Base-by-base conservation (phyloP, 2,888 invertebrate species). In the Lasius fuliginosus region DNA sequence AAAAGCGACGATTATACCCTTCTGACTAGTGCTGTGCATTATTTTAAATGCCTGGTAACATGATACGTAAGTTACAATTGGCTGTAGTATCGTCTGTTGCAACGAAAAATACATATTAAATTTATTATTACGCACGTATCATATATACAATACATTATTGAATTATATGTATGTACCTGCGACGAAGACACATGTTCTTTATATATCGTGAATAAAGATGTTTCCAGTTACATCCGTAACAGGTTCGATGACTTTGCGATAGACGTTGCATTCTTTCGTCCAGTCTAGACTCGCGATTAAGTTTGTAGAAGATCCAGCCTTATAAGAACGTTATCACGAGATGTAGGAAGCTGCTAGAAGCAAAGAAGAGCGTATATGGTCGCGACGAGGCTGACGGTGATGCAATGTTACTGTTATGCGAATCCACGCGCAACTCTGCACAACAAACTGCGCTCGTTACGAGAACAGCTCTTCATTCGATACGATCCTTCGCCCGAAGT, bases 301-400 rank as follows among this genome's bases (percentile, higher is more conserved):
- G 86, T 87, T 86, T 86, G 89, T 86, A 86, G 86, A 88, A 86
- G 89, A 90, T 87, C 90, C 87, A 85, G 86, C 92, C 92, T 91
- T 93, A 92, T 92, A 92, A 91, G 93, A 89, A 91, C 89, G 91
- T 92, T 91, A 91, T 92, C 93, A 92, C 90, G 90, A 89, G 91
- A 91, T 92, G 92, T 91, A 93, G 92, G 92, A 93, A 93, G 92
- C 92, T 90, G 84, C 88, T 86, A 87, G 88, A 84, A 88, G 83
- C 84, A 90, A 91, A 91, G 89, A 91, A 92, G 23, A 23, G 86
- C 92, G 87, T 92, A 92, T 92, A 92, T 91, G 93, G 92, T 84
- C 84, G 87, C 46, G 84, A 81, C 85, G 67, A 87, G 89, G 85
- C 86, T n/a, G 69, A 83, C 85, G 79, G 84, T 90, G 91, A 91